Evolutionary conservation across 2,113 vertebrate species (phyloP).

Genomic region (Chroicocephalus ridibundus): DNA sequence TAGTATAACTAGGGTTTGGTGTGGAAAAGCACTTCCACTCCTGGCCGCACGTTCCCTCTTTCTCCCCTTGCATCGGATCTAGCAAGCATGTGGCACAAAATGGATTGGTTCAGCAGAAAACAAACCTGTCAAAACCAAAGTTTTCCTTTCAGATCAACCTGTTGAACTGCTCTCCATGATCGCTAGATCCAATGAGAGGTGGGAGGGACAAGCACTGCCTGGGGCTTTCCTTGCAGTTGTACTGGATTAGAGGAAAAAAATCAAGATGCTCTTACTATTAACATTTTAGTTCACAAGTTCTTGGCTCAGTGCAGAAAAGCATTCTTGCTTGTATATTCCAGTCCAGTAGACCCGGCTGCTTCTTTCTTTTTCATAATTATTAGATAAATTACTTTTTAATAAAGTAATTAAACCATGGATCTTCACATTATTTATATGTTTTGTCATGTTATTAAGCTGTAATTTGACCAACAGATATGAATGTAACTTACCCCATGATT

Average conservation of each 20-base stretch:
- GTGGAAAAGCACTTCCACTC: background rate
- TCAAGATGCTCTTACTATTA: background rate
- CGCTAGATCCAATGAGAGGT: background rate
- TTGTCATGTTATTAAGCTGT: constrained; percentile 40
- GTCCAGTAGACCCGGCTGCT: background rate
- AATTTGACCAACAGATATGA: constrained; percentile 43
- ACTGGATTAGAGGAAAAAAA: background rate
- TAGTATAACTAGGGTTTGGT: background rate
- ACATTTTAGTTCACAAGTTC: background rate
- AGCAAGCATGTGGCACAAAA: background rate
- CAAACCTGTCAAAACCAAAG: background rate
- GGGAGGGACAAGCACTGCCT: background rate
- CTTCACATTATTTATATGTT: constrained; percentile 27
- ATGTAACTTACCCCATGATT: constrained; percentile 9
- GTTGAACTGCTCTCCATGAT: background rate
- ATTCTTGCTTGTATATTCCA: background rate
- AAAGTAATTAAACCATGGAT: constrained; percentile 30
- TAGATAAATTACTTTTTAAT: constrained; percentile 13
- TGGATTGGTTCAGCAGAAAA: background rate
- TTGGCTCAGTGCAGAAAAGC: background rate
- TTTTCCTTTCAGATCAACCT: background rate
- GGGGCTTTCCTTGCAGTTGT: background rate
- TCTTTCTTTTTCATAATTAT: background rate
- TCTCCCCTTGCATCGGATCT: background rate
- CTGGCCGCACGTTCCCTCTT: background rate